phyloP scores from a whole-genome alignment of 1,140 invertebrate genomes.

The Heliconius congener region DNA sequence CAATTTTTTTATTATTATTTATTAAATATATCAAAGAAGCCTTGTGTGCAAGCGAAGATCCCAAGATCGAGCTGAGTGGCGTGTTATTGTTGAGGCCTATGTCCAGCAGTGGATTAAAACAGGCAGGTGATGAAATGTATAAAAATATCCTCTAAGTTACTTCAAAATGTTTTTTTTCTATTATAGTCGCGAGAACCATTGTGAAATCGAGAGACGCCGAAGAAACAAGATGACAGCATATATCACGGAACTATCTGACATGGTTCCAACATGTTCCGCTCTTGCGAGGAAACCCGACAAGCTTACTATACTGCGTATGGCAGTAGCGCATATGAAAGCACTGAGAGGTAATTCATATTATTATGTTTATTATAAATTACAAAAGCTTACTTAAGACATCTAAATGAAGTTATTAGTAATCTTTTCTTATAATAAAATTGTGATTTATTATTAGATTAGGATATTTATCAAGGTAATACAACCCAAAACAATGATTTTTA shows the following conservation, averaged over 20 bases:
- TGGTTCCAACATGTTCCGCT: conserved; percentile 99
- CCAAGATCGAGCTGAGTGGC: no score
- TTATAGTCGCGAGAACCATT: conserved; percentile 97
- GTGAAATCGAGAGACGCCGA: conserved; percentile 98
- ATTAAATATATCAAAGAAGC: no score
- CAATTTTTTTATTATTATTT: no score
- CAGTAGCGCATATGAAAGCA: conserved; percentile 99
- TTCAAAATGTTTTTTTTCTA: neutral
- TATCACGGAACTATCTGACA: conserved; percentile 99
- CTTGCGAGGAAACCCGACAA: conserved; percentile 99
- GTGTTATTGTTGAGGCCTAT: no score
- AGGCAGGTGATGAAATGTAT: neutral
- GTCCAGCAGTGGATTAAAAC: neutral
- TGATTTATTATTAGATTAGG: no score
- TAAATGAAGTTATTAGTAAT: no score
- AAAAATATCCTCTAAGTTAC: neutral
- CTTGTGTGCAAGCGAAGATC: no score
- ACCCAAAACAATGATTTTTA: no score
- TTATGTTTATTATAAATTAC: no score
- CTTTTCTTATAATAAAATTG: no score
- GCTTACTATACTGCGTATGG: conserved; percentile 99
- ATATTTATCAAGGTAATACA: no score
- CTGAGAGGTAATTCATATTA: conserved; percentile 87
- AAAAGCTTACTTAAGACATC: no score
- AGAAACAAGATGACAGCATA: conserved; percentile 99